Base-by-base conservation (phyloP, 2,888 invertebrate genomes). In the Shargacucullia verbasci region DNA sequence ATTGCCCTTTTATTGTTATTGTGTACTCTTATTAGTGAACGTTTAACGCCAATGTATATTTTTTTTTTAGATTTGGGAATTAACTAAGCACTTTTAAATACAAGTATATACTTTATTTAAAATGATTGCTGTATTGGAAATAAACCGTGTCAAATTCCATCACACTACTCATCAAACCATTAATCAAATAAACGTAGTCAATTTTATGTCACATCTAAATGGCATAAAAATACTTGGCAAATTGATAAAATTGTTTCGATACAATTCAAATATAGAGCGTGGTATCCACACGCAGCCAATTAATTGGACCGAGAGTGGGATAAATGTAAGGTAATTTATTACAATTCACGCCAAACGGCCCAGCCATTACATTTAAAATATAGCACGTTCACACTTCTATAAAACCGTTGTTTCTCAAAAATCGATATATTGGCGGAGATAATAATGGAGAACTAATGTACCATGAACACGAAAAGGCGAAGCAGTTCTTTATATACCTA, bases 311-410 rank as follows among this genome's bases (percentile, higher is more conserved):
- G 78, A 79, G 78, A 79, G 79, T 70, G 85, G 85, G 86, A 89
- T 90, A 89, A 89, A 91, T 90, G 91, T 83, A 81, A 84, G 76
- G 87, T 87, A 86, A 91, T 91, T 88, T 88, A 89, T 90, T 86
- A 86, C 84, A 81, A 86, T 86, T 85, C 83, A 80, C 79, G 74
- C 80, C 82, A 76, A 85, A 82, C 84, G 82, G 82, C 87, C 85
- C 82, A 71, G 79, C 86, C 86, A 88, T 90, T 90, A 88, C 85
- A 80, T 85, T 87, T 88, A 87, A 91, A 90, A 88, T 88, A 89
- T 88, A 82, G 87, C 87, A 83, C 83, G 82, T 86, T 88, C 81
- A 76, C 83, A 83, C 83, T 80, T 83, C 72, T 75, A 76, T 73
- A 78, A 76, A 84, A 75, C 82, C 82, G 82, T 78, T 80, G 79